Percentiles rank a stretch among this genome's conserved stretches.
Conservation (phyloP, 2,797 vertebrate genomes). For the Lindbergichthys nudifrons region DNA sequence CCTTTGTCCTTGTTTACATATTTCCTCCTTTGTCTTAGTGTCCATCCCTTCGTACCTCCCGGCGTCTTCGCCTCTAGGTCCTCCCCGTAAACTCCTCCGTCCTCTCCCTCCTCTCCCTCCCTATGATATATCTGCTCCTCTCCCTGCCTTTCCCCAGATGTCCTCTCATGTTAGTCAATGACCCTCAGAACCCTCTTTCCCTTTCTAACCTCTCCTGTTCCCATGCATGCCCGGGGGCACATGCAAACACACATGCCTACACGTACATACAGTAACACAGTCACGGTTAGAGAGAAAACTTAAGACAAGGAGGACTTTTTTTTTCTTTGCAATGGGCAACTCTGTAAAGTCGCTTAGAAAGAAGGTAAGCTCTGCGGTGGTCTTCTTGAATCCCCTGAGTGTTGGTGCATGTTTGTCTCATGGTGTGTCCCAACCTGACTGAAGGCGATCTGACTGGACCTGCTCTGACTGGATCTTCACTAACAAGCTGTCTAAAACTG, state of each 20-base stretch:
- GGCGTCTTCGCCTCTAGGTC: conserved; percentile 55
- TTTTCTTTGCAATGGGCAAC: conserved; percentile 90
- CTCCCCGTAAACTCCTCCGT: conserved; percentile 46
- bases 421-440: conserved; percentile 47
- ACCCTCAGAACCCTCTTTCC: conserved; percentile 71
- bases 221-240: conserved; percentile 79
- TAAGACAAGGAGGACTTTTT: conserved; percentile 65
- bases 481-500: conserved; percentile 25
- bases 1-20: conserved; percentile 60
- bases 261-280: conserved; percentile 61
- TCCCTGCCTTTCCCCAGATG: conserved; percentile 62
- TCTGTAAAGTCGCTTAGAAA: conserved; percentile 98
- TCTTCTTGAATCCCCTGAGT: conserved; percentile 46
- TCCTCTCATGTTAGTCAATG: conserved; percentile 69
- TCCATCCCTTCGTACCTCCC: conserved; percentile 57
- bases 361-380: conserved; percentile 90
- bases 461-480: conserved; percentile 39
- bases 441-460: conserved; percentile 58
- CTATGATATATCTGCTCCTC: conserved; percentile 34
- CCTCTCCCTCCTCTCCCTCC: conserved; percentile 50
- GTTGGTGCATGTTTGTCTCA: conserved; percentile 64
- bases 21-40: conserved; percentile 61
- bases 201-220: conserved; percentile 64
- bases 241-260: conserved; percentile 76
- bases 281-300: conserved; percentile 70